A percentile compares a stretch with the other conserved stretches of the same genome.
phyloP scores from a whole-genome alignment of 2,113 vertebrate genomes.

The Rhinoderma darwinii region DNA sequence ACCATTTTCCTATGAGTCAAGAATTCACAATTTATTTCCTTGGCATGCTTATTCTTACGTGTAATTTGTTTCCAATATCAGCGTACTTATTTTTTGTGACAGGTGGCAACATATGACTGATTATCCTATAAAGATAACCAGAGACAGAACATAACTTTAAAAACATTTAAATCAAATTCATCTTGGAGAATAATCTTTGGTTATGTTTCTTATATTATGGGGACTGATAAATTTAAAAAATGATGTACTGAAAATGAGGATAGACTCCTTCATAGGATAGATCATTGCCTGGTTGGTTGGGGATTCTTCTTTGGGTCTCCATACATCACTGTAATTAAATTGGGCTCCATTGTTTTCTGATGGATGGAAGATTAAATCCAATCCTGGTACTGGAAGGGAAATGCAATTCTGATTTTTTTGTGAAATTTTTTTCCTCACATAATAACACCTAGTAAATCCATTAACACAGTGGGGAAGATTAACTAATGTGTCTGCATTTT shows the following conservation, averaged over 20 bases:
- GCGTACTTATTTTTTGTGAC: constrained; percentile 19
- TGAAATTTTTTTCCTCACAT: background rate
- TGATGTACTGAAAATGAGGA: background rate
- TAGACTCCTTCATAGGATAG: background rate
- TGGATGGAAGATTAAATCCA: background rate
- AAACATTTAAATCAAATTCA: constrained; percentile 10
- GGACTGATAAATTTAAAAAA: background rate
- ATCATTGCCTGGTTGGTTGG: background rate
- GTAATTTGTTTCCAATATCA: constrained; percentile 9
- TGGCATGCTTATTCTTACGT: constrained; percentile 53
- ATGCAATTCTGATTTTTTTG: background rate
- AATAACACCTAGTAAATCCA: too few relatives aligned
- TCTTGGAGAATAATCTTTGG: constrained; percentile 39
- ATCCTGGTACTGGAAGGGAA: background rate
- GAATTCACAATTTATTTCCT: constrained; percentile 54
- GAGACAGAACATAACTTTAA: constrained; percentile 12
- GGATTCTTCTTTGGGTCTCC: background rate
- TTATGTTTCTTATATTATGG: constrained; percentile 12
- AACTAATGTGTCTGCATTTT: too few relatives aligned
- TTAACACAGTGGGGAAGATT: background rate
- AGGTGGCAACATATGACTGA: constrained; percentile 34
- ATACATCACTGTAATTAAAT: background rate
- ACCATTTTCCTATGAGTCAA: constrained; percentile 44
- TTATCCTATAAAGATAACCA: constrained; percentile 9
- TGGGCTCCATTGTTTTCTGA: background rate